These are phyloP conservation scores for Heliconius cydno DNA, from an alignment of 2,888 invertebrate species.

Conservation along the genomic window DNA sequence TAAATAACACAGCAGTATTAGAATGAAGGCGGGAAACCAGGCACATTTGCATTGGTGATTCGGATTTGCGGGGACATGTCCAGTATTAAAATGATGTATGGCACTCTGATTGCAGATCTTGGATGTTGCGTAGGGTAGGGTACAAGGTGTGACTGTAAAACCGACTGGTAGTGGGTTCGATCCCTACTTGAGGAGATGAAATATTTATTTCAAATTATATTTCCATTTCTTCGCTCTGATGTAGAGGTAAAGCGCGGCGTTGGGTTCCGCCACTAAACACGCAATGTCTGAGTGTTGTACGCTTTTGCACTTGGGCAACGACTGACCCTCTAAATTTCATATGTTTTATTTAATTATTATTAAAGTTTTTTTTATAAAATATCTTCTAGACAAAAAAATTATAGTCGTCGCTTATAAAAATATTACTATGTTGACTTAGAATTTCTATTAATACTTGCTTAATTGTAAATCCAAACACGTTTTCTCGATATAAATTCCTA, in stretches of 20 bases:
- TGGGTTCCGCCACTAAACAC: too few relatives aligned
- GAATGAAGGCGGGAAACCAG: constrained; percentile 67
- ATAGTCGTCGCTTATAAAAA: constrained; percentile 4
- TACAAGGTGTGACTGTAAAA: too few relatives aligned
- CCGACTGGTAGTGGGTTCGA: too few relatives aligned
- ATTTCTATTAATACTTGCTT: constrained; percentile 36
- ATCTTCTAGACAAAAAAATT: neutral
- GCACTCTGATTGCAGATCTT: constrained; percentile 70
- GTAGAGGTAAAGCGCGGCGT: too few relatives aligned
- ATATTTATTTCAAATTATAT: too few relatives aligned
- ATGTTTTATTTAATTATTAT: neutral
- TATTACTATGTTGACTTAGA: constrained; percentile 9
- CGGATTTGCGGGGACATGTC: constrained; percentile 78
- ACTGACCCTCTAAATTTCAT: too few relatives aligned
- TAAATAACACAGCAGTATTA: constrained; percentile 79
- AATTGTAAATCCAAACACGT: constrained; percentile 42
- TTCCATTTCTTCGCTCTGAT: too few relatives aligned
- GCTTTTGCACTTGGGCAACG: too few relatives aligned
- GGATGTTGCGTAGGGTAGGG: constrained; percentile 38
- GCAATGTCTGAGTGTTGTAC: too few relatives aligned
- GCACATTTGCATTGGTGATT: constrained; percentile 80
- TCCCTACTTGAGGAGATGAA: too few relatives aligned
- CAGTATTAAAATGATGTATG: constrained; percentile 81
- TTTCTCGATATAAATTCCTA: constrained; percentile 43
- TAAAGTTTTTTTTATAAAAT: neutral